Conservation (phyloP, 2,888 invertebrate species). For the Pseudococcus viburni region DNA sequence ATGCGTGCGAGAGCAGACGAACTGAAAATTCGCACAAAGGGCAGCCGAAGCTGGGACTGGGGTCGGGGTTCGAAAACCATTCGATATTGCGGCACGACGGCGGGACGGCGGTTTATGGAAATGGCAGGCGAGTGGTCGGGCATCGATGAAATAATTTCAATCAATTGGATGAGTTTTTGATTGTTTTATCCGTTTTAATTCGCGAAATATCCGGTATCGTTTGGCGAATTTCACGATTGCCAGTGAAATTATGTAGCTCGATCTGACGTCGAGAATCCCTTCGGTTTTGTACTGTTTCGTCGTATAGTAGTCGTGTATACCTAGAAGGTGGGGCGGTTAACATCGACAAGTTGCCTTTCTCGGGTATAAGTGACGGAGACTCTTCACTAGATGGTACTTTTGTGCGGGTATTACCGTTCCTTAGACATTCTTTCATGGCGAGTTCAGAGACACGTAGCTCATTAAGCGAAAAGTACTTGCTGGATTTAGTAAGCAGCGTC, state of each 20-base stretch:
- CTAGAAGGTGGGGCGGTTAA: neutral
- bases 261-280: neutral
- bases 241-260: neutral
- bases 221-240: neutral
- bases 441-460: slow-evolving; percentile 6
- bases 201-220: neutral
- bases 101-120: neutral
- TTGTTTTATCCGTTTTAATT: neutral
- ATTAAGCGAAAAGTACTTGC: neutral
- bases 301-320: neutral
- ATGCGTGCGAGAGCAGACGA: neutral
- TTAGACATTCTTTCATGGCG: neutral
- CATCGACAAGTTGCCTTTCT: neutral
- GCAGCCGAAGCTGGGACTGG: too few species aligned
- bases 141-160: neutral
- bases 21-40: neutral
- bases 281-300: neutral
- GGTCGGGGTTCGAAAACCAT: neutral
- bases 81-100: neutral
- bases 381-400: neutral
- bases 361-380: neutral
- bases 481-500: neutral
- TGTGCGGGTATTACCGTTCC: neutral
- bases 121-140: neutral
- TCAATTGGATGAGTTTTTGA: neutral